phyloP scores from a whole-genome alignment of 2,888 invertebrate genomes.

The Pheosia tremula region DNA sequence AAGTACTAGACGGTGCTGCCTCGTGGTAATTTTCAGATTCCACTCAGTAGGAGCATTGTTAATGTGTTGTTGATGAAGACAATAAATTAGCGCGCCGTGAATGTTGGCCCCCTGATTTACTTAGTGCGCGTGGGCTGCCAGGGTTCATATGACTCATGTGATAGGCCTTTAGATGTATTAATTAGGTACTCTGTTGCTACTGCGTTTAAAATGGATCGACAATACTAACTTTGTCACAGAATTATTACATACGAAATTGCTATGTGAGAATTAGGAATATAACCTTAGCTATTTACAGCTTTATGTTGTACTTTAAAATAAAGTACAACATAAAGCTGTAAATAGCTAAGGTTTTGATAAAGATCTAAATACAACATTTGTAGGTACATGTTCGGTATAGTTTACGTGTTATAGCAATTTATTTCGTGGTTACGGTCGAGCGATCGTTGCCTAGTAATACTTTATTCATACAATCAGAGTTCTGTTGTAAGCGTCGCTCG shows the following conservation, averaged over 20 bases:
- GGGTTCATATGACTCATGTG: background rate
- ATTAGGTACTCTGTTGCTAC: background rate
- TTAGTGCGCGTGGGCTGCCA: background rate
- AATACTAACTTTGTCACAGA: too few species aligned
- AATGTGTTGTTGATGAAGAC: background rate
- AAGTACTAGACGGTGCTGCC: conserved; percentile 1
- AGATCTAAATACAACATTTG: background rate
- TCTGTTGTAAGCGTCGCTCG: conserved; percentile 22
- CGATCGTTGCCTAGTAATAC: conserved; percentile 18
- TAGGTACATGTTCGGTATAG: background rate
- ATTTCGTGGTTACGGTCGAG: conserved; percentile 11
- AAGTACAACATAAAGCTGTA: background rate
- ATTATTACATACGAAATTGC: too few species aligned
- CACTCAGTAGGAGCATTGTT: conserved; percentile 7
- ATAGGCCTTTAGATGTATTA: background rate
- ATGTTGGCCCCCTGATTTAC: background rate
- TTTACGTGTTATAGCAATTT: background rate
- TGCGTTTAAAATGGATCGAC: background rate
- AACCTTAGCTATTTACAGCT: too few species aligned
- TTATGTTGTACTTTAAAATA: too few species aligned
- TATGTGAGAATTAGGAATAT: too few species aligned
- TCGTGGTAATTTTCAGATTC: conserved; percentile 15
- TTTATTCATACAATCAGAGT: conserved; percentile 19
- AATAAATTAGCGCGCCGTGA: background rate
- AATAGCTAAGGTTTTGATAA: background rate